A percentile compares a stretch with the other conserved stretches of the same genome.
Conservation (phyloP, 1,140 invertebrate species). For the Bemisia tabaci region DNA sequence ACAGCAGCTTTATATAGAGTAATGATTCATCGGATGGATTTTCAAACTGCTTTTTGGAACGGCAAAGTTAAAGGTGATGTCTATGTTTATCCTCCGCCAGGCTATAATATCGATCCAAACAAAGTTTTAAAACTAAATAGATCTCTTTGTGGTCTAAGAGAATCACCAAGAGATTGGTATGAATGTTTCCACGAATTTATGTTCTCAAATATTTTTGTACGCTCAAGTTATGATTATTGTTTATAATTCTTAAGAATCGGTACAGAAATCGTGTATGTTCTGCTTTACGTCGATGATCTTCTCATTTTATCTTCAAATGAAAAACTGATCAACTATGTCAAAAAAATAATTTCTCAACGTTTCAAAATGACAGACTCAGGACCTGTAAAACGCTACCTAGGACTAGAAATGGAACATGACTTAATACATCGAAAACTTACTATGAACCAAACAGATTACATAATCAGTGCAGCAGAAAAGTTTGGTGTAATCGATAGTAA, state of each 20-base stretch:
- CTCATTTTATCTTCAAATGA: background rate
- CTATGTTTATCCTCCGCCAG: slow-evolving; percentile 1
- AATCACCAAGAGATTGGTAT: slow-evolving; percentile 1
- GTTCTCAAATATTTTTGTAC: background rate
- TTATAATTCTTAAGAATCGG: background rate
- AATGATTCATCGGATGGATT: background rate
- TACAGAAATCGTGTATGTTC: background rate
- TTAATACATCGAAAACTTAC: background rate
- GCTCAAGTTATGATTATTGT: slow-evolving; percentile 6
- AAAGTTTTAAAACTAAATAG: slow-evolving; percentile 7
- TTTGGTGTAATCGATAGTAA: background rate
- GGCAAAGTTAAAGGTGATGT: slow-evolving; percentile 4
- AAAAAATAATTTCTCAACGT: background rate
- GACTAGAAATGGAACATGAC: slow-evolving; percentile 1
- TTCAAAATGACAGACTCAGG: slow-evolving; percentile 6
- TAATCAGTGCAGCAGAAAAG: background rate
- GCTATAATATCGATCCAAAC: background rate
- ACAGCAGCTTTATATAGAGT: no score
- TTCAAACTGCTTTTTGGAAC: background rate
- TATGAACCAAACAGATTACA: slow-evolving; percentile 1
- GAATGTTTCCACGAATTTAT: background rate
- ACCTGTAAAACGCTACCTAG: background rate
- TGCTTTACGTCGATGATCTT: slow-evolving; percentile 5
- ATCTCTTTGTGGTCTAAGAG: slow-evolving; percentile 1
- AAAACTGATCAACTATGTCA: background rate